A percentile compares a stretch with the other conserved stretches of the same genome.
Evolutionary conservation across 2,797 vertebrate genomes (phyloP).

Genomic region (Amniataba percoides): DNA sequence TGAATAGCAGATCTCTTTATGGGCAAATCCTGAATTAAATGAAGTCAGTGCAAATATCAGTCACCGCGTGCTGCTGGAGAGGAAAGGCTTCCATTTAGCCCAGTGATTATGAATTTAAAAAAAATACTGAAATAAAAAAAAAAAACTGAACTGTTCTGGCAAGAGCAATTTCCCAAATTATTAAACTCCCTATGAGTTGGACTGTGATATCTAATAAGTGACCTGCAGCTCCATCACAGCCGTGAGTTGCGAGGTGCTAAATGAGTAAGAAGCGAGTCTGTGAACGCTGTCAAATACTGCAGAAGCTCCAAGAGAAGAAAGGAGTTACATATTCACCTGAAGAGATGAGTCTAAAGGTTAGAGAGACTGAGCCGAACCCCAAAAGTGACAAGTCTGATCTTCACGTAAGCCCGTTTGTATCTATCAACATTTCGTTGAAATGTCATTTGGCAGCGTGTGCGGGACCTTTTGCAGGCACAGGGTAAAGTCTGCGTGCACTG

Average conservation of each 20-base stretch:
- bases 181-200: slow-evolving; percentile 20
- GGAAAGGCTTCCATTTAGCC: not conserved
- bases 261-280: slow-evolving; percentile 26
- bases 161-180: slow-evolving; percentile 44
- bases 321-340: slow-evolving; percentile 1
- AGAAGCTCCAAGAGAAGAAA: slow-evolving; percentile 13
- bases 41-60: slow-evolving; percentile 19
- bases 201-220: slow-evolving; percentile 26
- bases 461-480: not conserved
- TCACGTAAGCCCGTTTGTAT: slow-evolving; percentile 28
- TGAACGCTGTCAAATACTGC: slow-evolving; percentile 11
- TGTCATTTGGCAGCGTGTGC: slow-evolving; percentile 21
- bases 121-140: slow-evolving; percentile 11
- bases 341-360: slow-evolving; percentile 20
- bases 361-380: not conserved
- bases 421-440: slow-evolving; percentile 28
- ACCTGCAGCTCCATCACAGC: slow-evolving; percentile 14
- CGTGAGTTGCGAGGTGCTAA: slow-evolving; percentile 1
- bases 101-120: slow-evolving; percentile 23
- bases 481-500: not conserved
- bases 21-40: slow-evolving; percentile 30
- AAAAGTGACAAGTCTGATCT: slow-evolving; percentile 29
- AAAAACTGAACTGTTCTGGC: slow-evolving; percentile 33
- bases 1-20: slow-evolving; percentile 44
- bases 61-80: not conserved